phyloP scores from a whole-genome alignment of 2,113 vertebrate species.

The Vulpes vulpes region DNA sequence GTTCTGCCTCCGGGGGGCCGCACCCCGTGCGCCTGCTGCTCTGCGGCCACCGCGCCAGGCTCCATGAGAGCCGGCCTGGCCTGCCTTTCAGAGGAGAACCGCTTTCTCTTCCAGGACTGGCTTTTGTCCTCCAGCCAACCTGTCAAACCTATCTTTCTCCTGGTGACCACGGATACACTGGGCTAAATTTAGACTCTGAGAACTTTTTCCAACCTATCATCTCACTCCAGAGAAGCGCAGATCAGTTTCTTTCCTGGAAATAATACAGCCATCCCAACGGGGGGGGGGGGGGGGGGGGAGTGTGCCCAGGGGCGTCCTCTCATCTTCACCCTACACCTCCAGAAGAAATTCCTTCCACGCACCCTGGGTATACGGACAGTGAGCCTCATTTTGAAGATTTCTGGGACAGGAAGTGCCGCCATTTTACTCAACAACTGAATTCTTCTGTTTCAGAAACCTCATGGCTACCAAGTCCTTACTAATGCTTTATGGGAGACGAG shows the following conservation, averaged over 20 bases:
- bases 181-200: conserved; percentile 60
- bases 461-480: neutral
- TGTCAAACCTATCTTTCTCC: conserved; percentile 72
- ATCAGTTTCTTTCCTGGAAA: conserved; percentile 27
- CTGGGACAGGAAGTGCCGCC: neutral
- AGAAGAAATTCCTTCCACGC: neutral
- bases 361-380: neutral
- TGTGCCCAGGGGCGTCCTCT: neutral
- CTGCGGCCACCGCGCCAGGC: accelerated
- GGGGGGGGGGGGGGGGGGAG: accelerated
- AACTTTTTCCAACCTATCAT: conserved; percentile 27
- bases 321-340: neutral
- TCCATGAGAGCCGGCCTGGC: neutral
- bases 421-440: neutral
- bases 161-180: neutral
- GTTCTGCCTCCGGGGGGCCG: neutral
- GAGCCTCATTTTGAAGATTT: neutral
- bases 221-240: neutral
- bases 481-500: neutral
- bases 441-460: neutral
- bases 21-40: accelerated
- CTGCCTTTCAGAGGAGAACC: conserved; percentile 33
- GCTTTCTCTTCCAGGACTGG: conserved; percentile 55
- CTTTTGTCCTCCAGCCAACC: conserved; percentile 55
- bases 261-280: neutral